Base-by-base conservation (phyloP, 2,888 invertebrate species). In the Lymantria dispar region DNA sequence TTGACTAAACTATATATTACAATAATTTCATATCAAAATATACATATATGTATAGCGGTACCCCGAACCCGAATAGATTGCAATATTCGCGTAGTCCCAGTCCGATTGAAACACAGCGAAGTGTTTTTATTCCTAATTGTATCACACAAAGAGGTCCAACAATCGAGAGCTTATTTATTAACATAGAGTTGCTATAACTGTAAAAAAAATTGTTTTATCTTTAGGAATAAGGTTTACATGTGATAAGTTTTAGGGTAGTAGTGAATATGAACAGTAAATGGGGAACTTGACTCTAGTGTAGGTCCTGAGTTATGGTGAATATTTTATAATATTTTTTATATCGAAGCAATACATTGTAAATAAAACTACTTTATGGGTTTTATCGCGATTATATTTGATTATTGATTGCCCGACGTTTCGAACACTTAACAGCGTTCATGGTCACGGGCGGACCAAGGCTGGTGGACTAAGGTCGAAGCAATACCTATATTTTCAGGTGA, bases 111-210 rank as follows among this genome's bases (percentile, higher is more conserved):
- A 83, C 83, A 80, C 76, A 69, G 78, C 73, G 76, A 79, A 78
- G 75, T 81, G 82, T 85, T 85, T 86, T 87, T 85, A 83, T 84
- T 83, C 78, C 79, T 80, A 80, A 83, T 83, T 81, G 84, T 81
- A 63, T 62, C 58, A 70, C 72, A 80, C 80, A 83, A 83, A 83
- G 80, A 78, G 78, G 73, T 67, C 78, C 77, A 74, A 79, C 80
- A 80, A 80, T 80, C 76, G 80, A 76, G 74, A 76, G 74, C 78
- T 84, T 78, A 76, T 72, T 79, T 69, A 60, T 65, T 48, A 54
- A 47, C 48, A 51, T 51, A 83, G 82, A 85, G 85, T 56, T 83
- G 78, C 53, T 54, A 62, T 65, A 60, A 60, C 62, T 56, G 63
- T 69, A 68, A 60, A 40, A 2, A 40, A 14, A 14, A 40, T 40